Base-by-base conservation (phyloP, 1,140 invertebrate genomes). In the Drosophila pallidifrons region DNA sequence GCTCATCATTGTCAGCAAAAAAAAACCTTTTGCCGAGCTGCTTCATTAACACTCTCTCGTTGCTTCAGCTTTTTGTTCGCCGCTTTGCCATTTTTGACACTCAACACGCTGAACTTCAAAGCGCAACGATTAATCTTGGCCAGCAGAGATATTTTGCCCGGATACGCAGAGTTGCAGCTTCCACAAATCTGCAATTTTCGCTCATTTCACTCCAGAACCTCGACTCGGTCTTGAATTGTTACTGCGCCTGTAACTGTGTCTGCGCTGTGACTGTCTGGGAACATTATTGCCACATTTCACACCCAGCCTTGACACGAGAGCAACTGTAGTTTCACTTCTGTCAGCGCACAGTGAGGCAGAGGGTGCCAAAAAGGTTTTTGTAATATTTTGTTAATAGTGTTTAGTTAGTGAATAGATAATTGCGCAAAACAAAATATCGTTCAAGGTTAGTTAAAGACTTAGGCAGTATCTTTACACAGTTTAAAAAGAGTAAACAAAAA, bases 21-120 rank as follows among this genome's bases (percentile, higher is more conserved):
- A 16, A 25, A 25, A 16, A n/a, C 49, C 49, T 57, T 51, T 38
- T 61, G 43, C 15, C 47, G 15, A 63, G 71, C 71, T 52, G 73
- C 81, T 83, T 83, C 81, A 83, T 83, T 83, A 85, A 85, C 81
- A 77, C 81, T 43, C 41, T 15, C 63, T 30, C 20, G 49, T 77
- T 49, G 49, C 28, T 30, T 43, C 49, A 46, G 11, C 60, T 64
- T 66, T 82, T 77, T 83, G 76, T 83, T 75, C 61, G 59, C 65
- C 63, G 64, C 69, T 81, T 82, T 79, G 75, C 69, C 71, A 43
- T 51, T 65, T 70, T 58, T 72, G 69, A 65, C 63, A 73, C 63
- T 73, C 69, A 73, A 59, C 63, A 59, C 63, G 70, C 55, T 59
- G 46, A 64, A 82, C 81, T 82, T 82, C 76, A 82, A 82, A 82